Evolutionary conservation across 2,113 vertebrate genomes (phyloP).

Genomic region (Pterocles burchelli): DNA sequence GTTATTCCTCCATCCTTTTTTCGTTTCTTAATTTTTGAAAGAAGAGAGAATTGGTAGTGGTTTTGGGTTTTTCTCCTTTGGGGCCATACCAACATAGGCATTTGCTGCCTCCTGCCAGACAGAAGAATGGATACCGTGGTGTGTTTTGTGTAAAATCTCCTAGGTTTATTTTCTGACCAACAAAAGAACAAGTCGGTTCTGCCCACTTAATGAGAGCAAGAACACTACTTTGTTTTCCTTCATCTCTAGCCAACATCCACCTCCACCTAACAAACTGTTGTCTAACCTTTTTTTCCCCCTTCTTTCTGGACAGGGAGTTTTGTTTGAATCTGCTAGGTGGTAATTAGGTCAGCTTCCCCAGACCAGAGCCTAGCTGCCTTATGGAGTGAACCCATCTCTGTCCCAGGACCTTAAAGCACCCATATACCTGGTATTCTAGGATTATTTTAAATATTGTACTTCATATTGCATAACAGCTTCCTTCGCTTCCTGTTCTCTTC

Average conservation of each 20-base stretch:
- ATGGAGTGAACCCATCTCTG: background rate
- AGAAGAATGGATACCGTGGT: background rate
- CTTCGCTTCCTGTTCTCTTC: background rate
- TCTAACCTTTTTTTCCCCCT: background rate
- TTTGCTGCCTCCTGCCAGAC: background rate
- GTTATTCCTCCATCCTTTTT: background rate
- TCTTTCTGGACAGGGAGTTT: background rate
- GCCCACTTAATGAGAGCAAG: background rate
- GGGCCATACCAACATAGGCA: background rate
- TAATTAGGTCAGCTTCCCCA: background rate
- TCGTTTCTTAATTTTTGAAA: background rate
- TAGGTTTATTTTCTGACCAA: background rate
- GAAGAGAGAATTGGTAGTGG: accelerated
- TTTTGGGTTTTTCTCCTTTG: background rate
- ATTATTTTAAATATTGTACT: background rate
- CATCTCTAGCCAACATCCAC: background rate
- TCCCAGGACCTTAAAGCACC: background rate
- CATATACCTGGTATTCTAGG: background rate
- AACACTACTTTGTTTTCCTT: background rate
- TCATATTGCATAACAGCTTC: background rate
- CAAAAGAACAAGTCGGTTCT: background rate
- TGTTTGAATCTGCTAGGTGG: background rate
- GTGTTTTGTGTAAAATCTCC: background rate
- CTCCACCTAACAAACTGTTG: background rate
- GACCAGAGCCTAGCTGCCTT: background rate